Conservation (phyloP, 1,140 invertebrate species). For the Asobara japonica region DNA sequence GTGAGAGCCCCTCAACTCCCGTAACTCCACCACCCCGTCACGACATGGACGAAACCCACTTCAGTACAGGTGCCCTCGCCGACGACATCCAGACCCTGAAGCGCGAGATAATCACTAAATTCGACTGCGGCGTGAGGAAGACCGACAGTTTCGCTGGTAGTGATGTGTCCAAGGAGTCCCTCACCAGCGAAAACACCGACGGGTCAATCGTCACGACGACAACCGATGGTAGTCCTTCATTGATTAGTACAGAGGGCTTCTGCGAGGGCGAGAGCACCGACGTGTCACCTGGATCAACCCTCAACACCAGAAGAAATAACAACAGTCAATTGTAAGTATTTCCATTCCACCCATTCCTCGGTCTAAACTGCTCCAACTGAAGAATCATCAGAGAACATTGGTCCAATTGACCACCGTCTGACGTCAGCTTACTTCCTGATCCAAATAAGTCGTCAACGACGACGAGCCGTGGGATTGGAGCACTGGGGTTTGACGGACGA, state of each 20-base stretch:
- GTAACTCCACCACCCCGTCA: conserved; percentile 49
- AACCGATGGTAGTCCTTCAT: conserved; percentile 59
- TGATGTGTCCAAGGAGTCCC: conserved; percentile 61
- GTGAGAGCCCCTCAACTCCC: not conserved
- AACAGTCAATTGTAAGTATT: too few species aligned
- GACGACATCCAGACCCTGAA: conserved; percentile 59
- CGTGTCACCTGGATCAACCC: conserved; percentile 55
- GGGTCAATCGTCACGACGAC: conserved; percentile 58
- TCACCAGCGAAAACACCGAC: conserved; percentile 62
- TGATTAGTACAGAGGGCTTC: conserved; percentile 62
- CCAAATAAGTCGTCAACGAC: too few species aligned
- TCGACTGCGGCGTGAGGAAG: conserved; percentile 55
- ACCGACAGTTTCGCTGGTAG: conserved; percentile 62
- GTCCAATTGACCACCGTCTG: too few species aligned
- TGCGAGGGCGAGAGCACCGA: conserved; percentile 63
- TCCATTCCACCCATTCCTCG: too few species aligned
- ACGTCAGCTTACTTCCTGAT: too few species aligned
- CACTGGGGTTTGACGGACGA: too few species aligned
- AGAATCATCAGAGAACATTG: too few species aligned
- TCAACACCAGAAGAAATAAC: conserved; percentile 46
- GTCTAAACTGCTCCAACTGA: too few species aligned
- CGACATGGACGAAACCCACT: conserved; percentile 54
- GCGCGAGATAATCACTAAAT: conserved; percentile 56
- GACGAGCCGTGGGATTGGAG: too few species aligned
- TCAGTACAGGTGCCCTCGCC: conserved; percentile 44